Conservation (phyloP, 2,113 vertebrate genomes). For the Myiagra hebetior region DNA sequence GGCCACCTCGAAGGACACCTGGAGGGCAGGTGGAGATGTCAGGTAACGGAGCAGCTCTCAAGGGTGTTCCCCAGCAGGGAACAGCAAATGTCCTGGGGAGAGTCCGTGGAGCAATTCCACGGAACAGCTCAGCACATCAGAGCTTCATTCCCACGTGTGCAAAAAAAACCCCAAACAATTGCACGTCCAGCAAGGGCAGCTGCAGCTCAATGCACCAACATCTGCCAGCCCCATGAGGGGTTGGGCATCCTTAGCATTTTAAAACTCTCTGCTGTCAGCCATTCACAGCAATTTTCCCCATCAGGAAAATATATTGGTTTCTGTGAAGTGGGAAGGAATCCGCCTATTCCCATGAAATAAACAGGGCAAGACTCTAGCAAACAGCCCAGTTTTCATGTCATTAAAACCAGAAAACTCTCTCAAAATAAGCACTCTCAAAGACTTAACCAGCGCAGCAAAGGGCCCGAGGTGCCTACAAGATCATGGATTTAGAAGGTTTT, state of each 20-base stretch:
- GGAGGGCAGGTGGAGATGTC: background rate
- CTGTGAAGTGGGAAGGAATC: background rate
- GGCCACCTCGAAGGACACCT: conserved; percentile 88
- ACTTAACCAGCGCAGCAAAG: background rate
- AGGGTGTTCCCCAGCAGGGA: background rate
- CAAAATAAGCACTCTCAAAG: background rate
- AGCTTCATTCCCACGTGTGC: background rate
- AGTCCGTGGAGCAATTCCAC: background rate
- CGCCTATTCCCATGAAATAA: background rate
- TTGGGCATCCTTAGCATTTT: background rate
- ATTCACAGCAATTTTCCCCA: background rate
- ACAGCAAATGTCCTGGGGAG: background rate
- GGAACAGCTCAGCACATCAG: accelerated
- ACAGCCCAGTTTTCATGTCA: background rate
- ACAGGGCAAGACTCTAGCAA: background rate
- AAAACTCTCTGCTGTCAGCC: background rate
- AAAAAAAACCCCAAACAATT: accelerated
- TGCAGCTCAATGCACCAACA: background rate
- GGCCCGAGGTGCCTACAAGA: background rate
- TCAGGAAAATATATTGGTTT: background rate
- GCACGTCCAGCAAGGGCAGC: background rate
- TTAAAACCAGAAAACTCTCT: background rate
- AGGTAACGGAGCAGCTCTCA: accelerated
- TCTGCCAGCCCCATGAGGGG: background rate
- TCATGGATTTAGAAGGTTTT: background rate